Base-by-base conservation (phyloP, 2,888 invertebrate genomes). In the Eupithecia dodoneata region DNA sequence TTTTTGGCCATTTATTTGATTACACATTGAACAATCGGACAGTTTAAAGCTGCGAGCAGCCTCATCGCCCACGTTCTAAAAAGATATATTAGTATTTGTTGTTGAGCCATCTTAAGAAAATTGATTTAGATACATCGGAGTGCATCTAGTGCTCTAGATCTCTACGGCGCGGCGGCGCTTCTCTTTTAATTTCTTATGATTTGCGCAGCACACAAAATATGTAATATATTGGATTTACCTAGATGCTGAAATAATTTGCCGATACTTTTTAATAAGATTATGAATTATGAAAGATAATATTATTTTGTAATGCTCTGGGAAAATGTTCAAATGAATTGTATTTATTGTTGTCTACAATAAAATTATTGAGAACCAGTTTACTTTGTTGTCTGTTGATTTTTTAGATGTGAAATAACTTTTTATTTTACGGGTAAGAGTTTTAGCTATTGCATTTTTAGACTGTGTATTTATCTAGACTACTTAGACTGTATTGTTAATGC, bases 401-500 rank as follows among this genome's bases (percentile, higher is more conserved):
- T 55, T 9, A 55, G 55, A n/a, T 55, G n/a, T 9, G n/a, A 55
- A 55, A n/a, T n/a, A n/a, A 6, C 18, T 9, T 59, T 59, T 59
- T 59, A 10, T 0, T 59, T 59, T 59, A 59, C 18, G 18, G 10
- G 18, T 10, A 59, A 18, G 10, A 63, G 63, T 63, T 10, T 63
- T 13, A 73, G 76, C 76, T 18, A 12, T 47, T 47, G 42, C 42
- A 72, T 59, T 0, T 49, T n/a, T 66, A 67, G 63, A 42, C 78
- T 78, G 73, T 71, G 73, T 45, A 41, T 4, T 55, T 71, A 73
- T 71, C 78, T 78, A 75, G 73, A 74, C 76, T 78, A 69, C 44
- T 71, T 78, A 73, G 72, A 72, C 74, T 59, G 49, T 71, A 72
- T 76, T 73, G 77, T 75, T 81, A 81, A 79, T 79, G 79, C 74